These are phyloP conservation scores for Acropternis orthonyx DNA, from an alignment of 2,797 vertebrate genomes.

Conservation along the genomic window DNA sequence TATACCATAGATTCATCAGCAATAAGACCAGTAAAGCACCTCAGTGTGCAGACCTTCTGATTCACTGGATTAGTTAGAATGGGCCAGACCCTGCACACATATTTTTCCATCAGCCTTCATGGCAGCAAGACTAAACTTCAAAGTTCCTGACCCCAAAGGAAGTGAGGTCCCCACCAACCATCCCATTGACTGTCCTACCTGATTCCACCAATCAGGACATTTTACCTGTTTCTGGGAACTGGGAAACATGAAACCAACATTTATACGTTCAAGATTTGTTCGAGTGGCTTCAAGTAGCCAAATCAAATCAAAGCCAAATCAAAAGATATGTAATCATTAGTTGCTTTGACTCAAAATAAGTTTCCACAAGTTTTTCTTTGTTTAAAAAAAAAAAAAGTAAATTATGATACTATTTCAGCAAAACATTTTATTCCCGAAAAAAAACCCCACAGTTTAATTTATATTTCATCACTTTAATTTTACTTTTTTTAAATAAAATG, in stretches of 20 bases:
- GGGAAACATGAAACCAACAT: neutral
- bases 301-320: neutral
- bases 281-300: neutral
- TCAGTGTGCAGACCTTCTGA: neutral
- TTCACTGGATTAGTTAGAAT: neutral
- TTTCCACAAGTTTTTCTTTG: neutral
- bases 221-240: neutral
- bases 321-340: neutral
- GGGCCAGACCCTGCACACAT: neutral
- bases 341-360: neutral
- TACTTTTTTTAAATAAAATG: neutral
- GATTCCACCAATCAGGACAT: neutral
- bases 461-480: neutral
- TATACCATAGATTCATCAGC: neutral
- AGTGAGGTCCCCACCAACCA: neutral
- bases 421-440: neutral
- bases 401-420: neutral
- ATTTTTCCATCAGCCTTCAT: neutral
- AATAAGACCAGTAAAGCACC: neutral
- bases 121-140: neutral
- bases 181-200: neutral
- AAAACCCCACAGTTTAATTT: neutral
- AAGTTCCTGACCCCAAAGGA: neutral
- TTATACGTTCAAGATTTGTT: neutral
- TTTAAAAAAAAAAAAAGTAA: neutral